These are phyloP conservation scores for Caenorhabditis zanzibari DNA, from an alignment of 2,888 invertebrate genomes.

Conservation along the genomic window DNA sequence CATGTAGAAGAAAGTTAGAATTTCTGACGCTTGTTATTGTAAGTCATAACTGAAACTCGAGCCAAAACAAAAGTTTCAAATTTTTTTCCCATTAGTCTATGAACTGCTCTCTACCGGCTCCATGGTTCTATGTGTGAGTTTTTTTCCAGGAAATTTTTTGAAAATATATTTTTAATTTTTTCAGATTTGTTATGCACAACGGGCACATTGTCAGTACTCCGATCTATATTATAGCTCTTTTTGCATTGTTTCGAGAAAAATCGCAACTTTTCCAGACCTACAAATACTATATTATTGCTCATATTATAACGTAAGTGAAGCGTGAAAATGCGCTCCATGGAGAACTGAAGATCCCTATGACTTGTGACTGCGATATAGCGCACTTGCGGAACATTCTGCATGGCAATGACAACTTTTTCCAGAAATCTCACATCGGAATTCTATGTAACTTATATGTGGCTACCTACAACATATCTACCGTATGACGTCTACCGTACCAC, in stretches of 20 bases:
- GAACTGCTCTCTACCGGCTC: slow-evolving; percentile 31
- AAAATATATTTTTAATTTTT: background rate
- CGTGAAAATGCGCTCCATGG: too few species aligned
- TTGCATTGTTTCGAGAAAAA: background rate
- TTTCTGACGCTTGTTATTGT: too few species aligned
- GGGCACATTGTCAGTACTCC: slow-evolving; percentile 30
- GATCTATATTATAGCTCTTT: slow-evolving; percentile 12
- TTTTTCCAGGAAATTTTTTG: background rate
- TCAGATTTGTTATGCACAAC: slow-evolving; percentile 29
- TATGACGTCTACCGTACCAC: slow-evolving; percentile 20
- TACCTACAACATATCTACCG: slow-evolving; percentile 39
- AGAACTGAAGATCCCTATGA: too few species aligned
- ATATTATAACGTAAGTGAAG: slow-evolving; percentile 22
- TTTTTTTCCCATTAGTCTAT: background rate
- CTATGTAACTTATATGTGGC: slow-evolving; percentile 33
- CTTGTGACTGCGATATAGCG: too few species aligned
- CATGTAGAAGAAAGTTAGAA: too few species aligned
- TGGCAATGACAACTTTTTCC: background rate
- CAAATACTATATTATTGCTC: slow-evolving; percentile 37
- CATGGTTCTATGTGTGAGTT: slow-evolving; percentile 19
- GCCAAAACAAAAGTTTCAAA: too few species aligned
- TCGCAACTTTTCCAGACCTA: slow-evolving; percentile 26
- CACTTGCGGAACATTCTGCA: background rate
- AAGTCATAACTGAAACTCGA: too few species aligned
- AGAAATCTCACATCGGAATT: slow-evolving; percentile 38